Evolutionary conservation across 2,797 vertebrate species (phyloP).

Genomic region (Ataeniobius toweri): DNA sequence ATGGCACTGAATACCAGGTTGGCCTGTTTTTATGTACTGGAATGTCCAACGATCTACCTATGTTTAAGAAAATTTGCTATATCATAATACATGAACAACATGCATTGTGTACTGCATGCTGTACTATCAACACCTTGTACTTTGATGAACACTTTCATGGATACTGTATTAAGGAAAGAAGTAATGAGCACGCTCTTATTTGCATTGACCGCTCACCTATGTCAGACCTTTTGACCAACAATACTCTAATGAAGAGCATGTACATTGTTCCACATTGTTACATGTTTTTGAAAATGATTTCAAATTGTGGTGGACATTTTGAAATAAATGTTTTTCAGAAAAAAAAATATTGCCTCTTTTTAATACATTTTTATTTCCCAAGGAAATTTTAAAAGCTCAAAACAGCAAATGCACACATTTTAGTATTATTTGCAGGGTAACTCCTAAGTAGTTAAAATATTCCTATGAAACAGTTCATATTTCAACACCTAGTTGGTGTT

Average conservation of each 20-base stretch:
- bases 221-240: slow-evolving; percentile 3
- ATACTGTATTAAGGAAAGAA: not conserved
- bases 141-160: slow-evolving; percentile 4
- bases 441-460: too few species aligned
- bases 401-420: too few species aligned
- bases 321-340: too few species aligned
- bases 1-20: slow-evolving; percentile 2
- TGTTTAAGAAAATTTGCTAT: slow-evolving; percentile 13
- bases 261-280: too few species aligned
- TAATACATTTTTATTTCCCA: not conserved
- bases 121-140: not conserved
- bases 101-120: too few species aligned
- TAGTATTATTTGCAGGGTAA: too few species aligned
- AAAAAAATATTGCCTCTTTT: not conserved
- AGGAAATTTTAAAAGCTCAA: too few species aligned
- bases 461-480: too few species aligned
- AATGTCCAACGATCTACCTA: not conserved
- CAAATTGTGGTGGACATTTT: too few species aligned
- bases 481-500: not conserved
- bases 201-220: not conserved
- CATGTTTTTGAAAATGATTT: not conserved
- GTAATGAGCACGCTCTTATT: not conserved
- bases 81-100: not conserved
- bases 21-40: not conserved
- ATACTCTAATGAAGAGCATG: not conserved